Evolutionary conservation across 1,140 invertebrate species (phyloP).

Genomic region (Oryzaephilus surinamensis): DNA sequence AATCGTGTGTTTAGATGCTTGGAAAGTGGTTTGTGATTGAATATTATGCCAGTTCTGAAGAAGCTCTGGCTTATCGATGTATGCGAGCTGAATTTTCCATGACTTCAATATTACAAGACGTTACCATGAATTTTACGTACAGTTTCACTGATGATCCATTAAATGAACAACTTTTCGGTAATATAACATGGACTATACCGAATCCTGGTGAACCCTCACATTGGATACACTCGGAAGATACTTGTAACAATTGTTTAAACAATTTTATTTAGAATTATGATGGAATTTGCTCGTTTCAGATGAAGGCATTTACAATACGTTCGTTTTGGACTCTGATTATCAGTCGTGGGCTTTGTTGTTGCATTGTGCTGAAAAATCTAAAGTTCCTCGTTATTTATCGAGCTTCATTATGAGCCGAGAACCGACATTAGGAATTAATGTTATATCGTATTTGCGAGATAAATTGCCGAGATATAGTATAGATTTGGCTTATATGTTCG

Average conservation of each 20-base stretch:
- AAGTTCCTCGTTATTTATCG: slow-evolving; percentile 66
- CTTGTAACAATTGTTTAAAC: slow-evolving; percentile 47
- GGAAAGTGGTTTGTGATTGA: slow-evolving; percentile 74
- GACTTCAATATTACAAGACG: slow-evolving; percentile 31
- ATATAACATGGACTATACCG: slow-evolving; percentile 76
- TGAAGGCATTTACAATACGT: slow-evolving; percentile 81
- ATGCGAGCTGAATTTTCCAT: slow-evolving; percentile 68
- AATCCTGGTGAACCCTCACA: slow-evolving; percentile 60
- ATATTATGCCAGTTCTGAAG: slow-evolving; percentile 78
- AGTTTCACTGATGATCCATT: slow-evolving; percentile 72
- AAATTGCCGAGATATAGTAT: slow-evolving; percentile 63
- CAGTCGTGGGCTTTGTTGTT: slow-evolving; percentile 67
- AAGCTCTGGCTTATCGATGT: slow-evolving; percentile 68
- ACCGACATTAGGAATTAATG: slow-evolving; percentile 45
- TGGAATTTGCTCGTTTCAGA: slow-evolving; percentile 41
- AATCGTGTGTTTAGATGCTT: slow-evolving; percentile 46
- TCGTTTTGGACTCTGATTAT: slow-evolving; percentile 74
- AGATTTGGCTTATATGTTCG: slow-evolving; percentile 69
- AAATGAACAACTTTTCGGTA: slow-evolving; percentile 64
- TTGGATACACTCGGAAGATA: slow-evolving; percentile 73
- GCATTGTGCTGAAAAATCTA: slow-evolving; percentile 75
- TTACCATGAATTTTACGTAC: slow-evolving; percentile 78
- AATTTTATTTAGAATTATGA: background rate
- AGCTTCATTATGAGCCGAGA: slow-evolving; percentile 71
- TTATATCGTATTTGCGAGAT: slow-evolving; percentile 42